Evolutionary conservation across 2,113 vertebrate species (phyloP), one percentile per base, ranked within the genome.

Genomic region (Grammatotria lemairii): DNA sequence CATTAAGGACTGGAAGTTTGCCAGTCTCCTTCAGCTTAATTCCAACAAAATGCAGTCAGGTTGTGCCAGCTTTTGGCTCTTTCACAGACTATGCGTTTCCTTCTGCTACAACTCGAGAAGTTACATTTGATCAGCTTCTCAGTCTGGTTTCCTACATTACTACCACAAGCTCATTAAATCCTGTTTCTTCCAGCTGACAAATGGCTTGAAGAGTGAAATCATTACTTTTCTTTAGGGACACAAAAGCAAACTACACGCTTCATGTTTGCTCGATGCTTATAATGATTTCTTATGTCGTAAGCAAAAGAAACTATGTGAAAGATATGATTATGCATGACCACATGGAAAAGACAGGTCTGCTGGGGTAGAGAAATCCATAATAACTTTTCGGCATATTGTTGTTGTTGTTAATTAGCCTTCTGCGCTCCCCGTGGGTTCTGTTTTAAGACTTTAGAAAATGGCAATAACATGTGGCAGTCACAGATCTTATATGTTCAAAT

Each of bases 1-100:
- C 28, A 85, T 91, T 87, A 88, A 68, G 80, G 19, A 55, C 38
- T 70, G 90, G 75, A 82, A 80, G 82, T 5, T 80, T 86, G 80
- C 85, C 88, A 84, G 7, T 57, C 55, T 89, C 45, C 45, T 78
- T 51, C 13, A 78, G 73, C 45, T 78, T 78, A 78, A 33, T 49
- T 81, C 47, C 60, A 83, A 70, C 10, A 70, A 40, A 51, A 78
- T 2, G 17, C 26, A 78, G 45, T 78, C 26, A 51, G 17, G 26
- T 9, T 51, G 73, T 78, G 45, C 73, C 73, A 78, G 73, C 73
- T 78, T 78, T 78, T 78, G 73, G 73, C 73, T 78, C 73, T 51
- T 78, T 78, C 17, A 31, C 70, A 78, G 45, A 33, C 45, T 33
- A 13, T 51, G 73, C 0, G 26, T 49, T 51, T 51, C 73, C 45